phyloP scores from a whole-genome alignment of 2,797 vertebrate genomes.

The Todus mexicanus region DNA sequence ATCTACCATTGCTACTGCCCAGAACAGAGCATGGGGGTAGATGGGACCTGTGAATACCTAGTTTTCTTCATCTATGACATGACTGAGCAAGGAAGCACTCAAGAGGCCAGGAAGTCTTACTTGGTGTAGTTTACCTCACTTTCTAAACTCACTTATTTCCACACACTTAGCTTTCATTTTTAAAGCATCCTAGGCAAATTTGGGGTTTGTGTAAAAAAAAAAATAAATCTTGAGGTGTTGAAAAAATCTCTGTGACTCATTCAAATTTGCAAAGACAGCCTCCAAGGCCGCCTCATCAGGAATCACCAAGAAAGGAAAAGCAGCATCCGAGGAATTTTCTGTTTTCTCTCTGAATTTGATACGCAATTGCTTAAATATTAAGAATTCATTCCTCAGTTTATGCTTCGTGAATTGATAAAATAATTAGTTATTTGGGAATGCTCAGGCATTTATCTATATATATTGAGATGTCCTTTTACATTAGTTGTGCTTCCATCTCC shows the following conservation, averaged over 20 bases:
- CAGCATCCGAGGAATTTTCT: not conserved
- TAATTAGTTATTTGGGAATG: not conserved
- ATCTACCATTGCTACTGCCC: not conserved
- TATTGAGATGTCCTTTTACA: not conserved
- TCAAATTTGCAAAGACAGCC: not conserved
- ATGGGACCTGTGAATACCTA: not conserved
- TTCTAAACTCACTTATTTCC: not conserved
- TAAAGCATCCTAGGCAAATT: not conserved
- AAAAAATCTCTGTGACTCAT: not conserved
- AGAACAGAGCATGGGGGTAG: not conserved
- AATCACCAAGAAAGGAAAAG: not conserved
- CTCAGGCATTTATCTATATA: not conserved
- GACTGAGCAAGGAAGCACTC: not conserved
- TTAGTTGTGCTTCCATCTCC: not conserved
- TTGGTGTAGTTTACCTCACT: not conserved
- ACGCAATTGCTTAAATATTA: not conserved
- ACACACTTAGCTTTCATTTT: not conserved
- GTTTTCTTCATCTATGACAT: not conserved
- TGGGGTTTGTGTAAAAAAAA: not conserved
- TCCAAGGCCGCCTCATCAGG: not conserved
- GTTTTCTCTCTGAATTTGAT: not conserved
- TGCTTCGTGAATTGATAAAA: not conserved
- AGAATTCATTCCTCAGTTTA: not conserved
- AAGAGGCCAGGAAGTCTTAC: not conserved
- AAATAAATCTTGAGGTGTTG: not conserved